Percentiles rank a stretch among this genome's conserved stretches.
phyloP scores from a whole-genome alignment of 2,888 invertebrate species.

The Deladenus siricidicola region DNA sequence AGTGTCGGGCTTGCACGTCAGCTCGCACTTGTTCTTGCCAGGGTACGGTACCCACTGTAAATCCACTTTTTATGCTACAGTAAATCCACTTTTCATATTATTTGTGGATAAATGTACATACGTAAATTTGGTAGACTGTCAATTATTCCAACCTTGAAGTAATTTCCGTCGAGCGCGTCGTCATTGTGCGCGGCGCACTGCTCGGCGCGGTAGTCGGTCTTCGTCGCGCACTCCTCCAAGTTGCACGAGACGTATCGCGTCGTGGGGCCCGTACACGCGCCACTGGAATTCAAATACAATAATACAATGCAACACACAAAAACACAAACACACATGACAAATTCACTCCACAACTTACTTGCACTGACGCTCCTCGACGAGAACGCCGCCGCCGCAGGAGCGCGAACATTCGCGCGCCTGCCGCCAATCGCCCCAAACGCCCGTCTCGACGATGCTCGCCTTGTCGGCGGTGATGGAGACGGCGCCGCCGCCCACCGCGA shows the following conservation, averaged over 20 bases:
- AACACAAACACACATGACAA: background rate
- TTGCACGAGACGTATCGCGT: slow-evolving; percentile 83
- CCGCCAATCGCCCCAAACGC: slow-evolving; percentile 67
- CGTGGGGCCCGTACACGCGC: slow-evolving; percentile 68
- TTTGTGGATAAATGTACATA: background rate
- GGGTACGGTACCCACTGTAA: slow-evolving; percentile 47
- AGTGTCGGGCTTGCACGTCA: slow-evolving; percentile 86
- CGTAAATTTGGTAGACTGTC: background rate
- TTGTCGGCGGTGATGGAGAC: slow-evolving; percentile 49
- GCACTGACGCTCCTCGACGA: slow-evolving; percentile 67
- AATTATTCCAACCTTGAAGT: slow-evolving; percentile 61
- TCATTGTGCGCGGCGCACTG: slow-evolving; percentile 81
- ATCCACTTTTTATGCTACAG: background rate
- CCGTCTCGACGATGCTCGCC: slow-evolving; percentile 45
- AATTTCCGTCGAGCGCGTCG: slow-evolving; percentile 71
- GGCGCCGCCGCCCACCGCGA: slow-evolving; percentile 46
- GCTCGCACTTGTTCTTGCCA: slow-evolving; percentile 65
- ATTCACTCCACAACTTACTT: slow-evolving; percentile 25
- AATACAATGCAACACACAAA: background rate
- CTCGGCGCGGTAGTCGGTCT: slow-evolving; percentile 71
- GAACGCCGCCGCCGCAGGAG: slow-evolving; percentile 85
- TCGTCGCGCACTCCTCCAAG: slow-evolving; percentile 63
- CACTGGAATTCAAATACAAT: slow-evolving; percentile 17
- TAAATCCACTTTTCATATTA: background rate
- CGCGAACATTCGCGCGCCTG: slow-evolving; percentile 75